phyloP scores from a whole-genome alignment of 2,113 vertebrate genomes.

The Cyprinodon brontotheroides region DNA sequence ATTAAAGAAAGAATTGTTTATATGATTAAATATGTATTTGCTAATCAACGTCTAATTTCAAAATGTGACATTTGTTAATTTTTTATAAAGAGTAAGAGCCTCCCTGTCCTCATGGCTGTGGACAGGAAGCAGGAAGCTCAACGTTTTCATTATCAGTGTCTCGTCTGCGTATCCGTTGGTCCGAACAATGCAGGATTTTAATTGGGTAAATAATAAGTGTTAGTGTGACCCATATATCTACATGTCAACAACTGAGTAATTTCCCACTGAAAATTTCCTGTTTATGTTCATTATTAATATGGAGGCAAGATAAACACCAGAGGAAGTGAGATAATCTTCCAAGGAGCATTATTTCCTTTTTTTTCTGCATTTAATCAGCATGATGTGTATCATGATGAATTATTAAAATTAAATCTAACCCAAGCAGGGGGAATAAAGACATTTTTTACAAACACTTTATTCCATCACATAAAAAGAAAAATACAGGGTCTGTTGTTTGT shows the following conservation, averaged over 20 bases:
- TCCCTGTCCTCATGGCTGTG: no score
- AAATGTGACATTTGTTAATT: background rate
- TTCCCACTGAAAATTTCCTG: conserved; percentile 40
- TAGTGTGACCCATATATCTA: background rate
- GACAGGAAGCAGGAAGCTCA: background rate
- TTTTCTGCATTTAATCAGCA: conserved; percentile 9
- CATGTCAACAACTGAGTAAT: conserved; percentile 31
- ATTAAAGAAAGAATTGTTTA: background rate
- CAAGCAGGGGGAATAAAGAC: conserved; percentile 1
- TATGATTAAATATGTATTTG: background rate
- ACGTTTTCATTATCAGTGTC: background rate
- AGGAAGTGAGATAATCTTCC: conserved; percentile 50
- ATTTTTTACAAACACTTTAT: conserved; percentile 8
- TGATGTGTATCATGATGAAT: conserved; percentile 11
- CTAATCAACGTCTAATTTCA: background rate
- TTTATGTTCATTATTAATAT: background rate
- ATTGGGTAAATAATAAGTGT: conserved; percentile 6
- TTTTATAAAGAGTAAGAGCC: background rate
- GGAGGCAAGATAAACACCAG: conserved; percentile 18
- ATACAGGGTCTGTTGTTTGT: background rate
- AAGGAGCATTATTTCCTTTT: conserved; percentile 49
- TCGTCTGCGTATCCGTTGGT: background rate
- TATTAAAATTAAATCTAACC: background rate
- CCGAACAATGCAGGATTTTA: background rate
- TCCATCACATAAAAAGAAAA: conserved; percentile 18